These are phyloP conservation scores for Drosophila pseudoananassae DNA, from an alignment of 1,140 invertebrate species.

Conservation along the genomic window DNA sequence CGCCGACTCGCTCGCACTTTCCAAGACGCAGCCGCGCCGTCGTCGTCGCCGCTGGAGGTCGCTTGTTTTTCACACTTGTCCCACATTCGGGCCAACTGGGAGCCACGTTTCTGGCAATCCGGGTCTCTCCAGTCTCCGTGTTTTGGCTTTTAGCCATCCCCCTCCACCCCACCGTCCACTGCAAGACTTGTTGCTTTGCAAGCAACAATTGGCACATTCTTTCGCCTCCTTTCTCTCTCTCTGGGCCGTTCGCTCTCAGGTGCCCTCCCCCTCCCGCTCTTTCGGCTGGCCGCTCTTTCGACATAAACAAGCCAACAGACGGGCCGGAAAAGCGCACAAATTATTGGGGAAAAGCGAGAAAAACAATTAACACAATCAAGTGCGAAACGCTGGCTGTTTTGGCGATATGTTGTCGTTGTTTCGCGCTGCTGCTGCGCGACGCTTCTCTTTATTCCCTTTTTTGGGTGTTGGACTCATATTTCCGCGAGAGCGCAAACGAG, in stretches of 20 bases:
- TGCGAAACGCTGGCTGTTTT: conserved; percentile 52
- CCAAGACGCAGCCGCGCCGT: conserved; percentile 52
- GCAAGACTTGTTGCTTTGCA: conserved; percentile 65
- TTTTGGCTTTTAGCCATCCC: neutral
- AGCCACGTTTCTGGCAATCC: conserved; percentile 58
- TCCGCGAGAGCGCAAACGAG: conserved; percentile 63
- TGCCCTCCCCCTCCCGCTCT: neutral
- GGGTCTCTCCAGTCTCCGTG: neutral
- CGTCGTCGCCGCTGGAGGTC: conserved; percentile 71
- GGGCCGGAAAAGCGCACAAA: conserved; percentile 60
- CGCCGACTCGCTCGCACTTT: conserved; percentile 57
- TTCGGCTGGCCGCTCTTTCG: neutral
- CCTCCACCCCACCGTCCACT: neutral
- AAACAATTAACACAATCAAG: conserved; percentile 55
- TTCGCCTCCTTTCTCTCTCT: conserved; percentile 12
- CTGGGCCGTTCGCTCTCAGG: conserved; percentile 3
- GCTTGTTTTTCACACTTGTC: conserved; percentile 77
- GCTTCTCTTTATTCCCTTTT: conserved; percentile 80
- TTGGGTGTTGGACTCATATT: conserved; percentile 82
- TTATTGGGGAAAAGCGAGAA: conserved; percentile 54
- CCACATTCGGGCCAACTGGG: conserved; percentile 54
- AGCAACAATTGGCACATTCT: conserved; percentile 62
- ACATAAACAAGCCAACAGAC: conserved; percentile 41
- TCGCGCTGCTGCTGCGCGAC: conserved; percentile 56
- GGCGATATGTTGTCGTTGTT: conserved; percentile 60